Base-by-base conservation (phyloP, 2,888 invertebrate genomes). In the Didymodactylos carnosus region DNA sequence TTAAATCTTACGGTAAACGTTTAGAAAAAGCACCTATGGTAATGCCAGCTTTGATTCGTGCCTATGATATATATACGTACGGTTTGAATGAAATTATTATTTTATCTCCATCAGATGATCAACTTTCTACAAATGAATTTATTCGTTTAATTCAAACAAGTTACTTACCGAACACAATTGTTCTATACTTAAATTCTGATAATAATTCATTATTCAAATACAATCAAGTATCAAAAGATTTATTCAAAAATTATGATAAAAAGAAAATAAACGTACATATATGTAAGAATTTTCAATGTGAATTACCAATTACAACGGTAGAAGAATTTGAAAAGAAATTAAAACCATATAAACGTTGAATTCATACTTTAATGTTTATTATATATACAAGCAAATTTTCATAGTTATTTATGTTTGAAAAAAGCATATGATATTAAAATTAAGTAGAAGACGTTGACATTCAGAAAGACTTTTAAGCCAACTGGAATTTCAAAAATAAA, bases 1-100 rank as follows among this genome's bases (percentile, higher is more conserved):
- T 91, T 39, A 81, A 72, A 16, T 75, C 78, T 4, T 81, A 80
- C 75, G 73, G 76, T 29, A 76, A 78, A 7, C 75, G 78, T n/a
- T 84, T 92, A 39, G 83, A 83, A 14, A 86, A 87, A 35, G 83
- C 88, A 23, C 90, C 91, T 0, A 85, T 88, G 3, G 87, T 89
- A 4, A 81, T 91, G 71, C 90, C 91, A 0, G 88, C 90, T 82
- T 88, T 92, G 88, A 86, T 88, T 77, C 88, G 88, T 0, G 89
- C 88, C 0, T 85, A 90, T 35, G 86, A 90, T 84, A 86, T 88
- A 77, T 88, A 87, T 79, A 86, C 87, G 76, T 87, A 88, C 23
- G 75, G 78, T 2, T 88, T 88, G 14, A 89, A 88, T n/a, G 89
- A 90, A 88, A 90, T 90, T 80, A 78, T 78, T 73, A 35, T 39